Percentiles rank a stretch among this genome's conserved stretches.
phyloP scores from a whole-genome alignment of 2,797 vertebrate genomes.

The Melanotaenia pygmaea region DNA sequence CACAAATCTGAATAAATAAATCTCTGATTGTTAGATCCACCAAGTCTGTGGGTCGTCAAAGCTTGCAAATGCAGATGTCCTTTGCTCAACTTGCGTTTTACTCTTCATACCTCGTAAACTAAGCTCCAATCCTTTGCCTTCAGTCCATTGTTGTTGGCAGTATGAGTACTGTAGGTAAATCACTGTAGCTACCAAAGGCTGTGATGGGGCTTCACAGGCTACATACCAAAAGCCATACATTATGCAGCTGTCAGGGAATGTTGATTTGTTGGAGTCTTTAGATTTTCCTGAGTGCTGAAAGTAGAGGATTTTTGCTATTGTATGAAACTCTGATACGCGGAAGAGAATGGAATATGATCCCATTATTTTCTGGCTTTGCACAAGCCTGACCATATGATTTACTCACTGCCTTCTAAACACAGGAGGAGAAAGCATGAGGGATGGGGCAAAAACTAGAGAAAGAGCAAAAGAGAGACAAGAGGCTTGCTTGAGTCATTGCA shows the following conservation, averaged over 20 bases:
- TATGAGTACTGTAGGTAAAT: slow-evolving; percentile 74
- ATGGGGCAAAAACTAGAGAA: slow-evolving; percentile 54
- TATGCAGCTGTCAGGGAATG: slow-evolving; percentile 83
- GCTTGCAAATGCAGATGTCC: slow-evolving; percentile 48
- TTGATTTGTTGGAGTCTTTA: slow-evolving; percentile 83
- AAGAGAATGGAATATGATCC: slow-evolving; percentile 83
- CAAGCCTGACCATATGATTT: slow-evolving; percentile 84
- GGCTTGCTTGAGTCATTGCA: slow-evolving; percentile 78
- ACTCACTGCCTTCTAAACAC: slow-evolving; percentile 77
- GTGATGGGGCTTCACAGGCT: slow-evolving; percentile 81
- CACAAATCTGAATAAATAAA: slow-evolving; percentile 29
- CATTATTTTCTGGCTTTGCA: slow-evolving; percentile 84
- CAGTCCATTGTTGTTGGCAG: slow-evolving; percentile 76
- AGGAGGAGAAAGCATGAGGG: slow-evolving; percentile 56
- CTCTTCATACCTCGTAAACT: slow-evolving; percentile 38
- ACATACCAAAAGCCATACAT: slow-evolving; percentile 82
- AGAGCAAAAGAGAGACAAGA: slow-evolving; percentile 45
- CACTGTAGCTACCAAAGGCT: slow-evolving; percentile 85
- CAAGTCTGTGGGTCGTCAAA: slow-evolving; percentile 45
- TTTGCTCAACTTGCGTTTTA: slow-evolving; percentile 50
- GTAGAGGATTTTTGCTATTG: slow-evolving; percentile 78
- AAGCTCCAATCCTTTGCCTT: slow-evolving; percentile 45
- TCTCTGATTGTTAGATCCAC: slow-evolving; percentile 40
- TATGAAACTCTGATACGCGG: slow-evolving; percentile 82
- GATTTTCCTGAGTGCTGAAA: slow-evolving; percentile 77